Percentiles rank a stretch among this genome's conserved stretches.
Conservation (phyloP, 2,113 vertebrate species). For the Lasiurus borealis region DNA sequence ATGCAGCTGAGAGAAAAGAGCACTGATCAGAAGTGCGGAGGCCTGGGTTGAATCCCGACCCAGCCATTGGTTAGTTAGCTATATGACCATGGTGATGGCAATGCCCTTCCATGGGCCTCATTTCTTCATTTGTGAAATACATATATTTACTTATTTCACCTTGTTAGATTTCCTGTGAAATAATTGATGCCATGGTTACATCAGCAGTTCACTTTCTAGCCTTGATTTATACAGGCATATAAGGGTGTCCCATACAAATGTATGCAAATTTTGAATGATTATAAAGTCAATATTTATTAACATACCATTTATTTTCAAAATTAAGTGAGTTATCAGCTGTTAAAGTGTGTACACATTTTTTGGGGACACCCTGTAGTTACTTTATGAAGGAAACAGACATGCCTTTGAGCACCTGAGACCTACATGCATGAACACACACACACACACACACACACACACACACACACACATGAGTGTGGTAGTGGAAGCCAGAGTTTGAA, state of each 20-base stretch:
- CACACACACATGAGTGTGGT: neutral
- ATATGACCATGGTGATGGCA: fast-evolving
- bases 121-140: neutral
- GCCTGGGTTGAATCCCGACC: neutral
- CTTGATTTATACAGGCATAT: neutral
- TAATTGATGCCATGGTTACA: neutral
- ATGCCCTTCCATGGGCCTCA: neutral
- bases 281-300: too few species aligned
- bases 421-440: neutral
- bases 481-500: neutral
- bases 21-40: neutral
- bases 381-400: neutral
- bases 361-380: too few species aligned
- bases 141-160: neutral
- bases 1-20: neutral
- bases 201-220: neutral
- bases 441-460: neutral
- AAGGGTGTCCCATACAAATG: too few species aligned
- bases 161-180: neutral
- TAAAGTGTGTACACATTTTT: too few species aligned
- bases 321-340: too few species aligned
- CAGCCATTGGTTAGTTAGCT: neutral
- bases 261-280: too few species aligned
- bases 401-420: neutral
- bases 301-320: too few species aligned